phyloP scores from a whole-genome alignment of 2,113 vertebrate genomes.

The Speoplatyrhinus poulsoni region DNA sequence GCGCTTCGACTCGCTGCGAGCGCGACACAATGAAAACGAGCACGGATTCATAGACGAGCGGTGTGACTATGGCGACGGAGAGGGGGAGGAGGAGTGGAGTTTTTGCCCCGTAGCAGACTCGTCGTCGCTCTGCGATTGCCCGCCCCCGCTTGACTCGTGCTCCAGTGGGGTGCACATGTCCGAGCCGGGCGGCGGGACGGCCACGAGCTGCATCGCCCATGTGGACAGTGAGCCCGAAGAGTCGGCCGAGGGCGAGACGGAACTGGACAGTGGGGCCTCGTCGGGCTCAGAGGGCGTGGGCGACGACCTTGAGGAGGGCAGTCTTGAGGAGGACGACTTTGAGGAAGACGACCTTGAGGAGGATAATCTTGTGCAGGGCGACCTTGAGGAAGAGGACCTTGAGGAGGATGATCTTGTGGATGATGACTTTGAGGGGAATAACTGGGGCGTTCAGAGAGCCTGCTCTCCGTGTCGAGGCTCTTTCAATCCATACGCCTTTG shows the following conservation, averaged over 20 bases:
- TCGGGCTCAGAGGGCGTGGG: slow-evolving; percentile 61
- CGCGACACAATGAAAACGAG: slow-evolving; percentile 63
- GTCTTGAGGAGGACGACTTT: no score
- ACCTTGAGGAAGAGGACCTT: slow-evolving; percentile 34
- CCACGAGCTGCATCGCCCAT: slow-evolving; percentile 42
- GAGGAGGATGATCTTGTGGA: slow-evolving; percentile 21
- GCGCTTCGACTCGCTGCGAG: slow-evolving; percentile 52
- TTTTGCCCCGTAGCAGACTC: slow-evolving; percentile 64
- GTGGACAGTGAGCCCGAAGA: slow-evolving; percentile 44
- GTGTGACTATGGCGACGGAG: slow-evolving; percentile 35
- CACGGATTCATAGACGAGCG: slow-evolving; percentile 64
- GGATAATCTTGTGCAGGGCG: slow-evolving; percentile 12
- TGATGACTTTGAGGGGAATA: slow-evolving; percentile 4
- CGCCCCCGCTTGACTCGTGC: slow-evolving; percentile 62
- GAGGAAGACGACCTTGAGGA: slow-evolving; percentile 14
- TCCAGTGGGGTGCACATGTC: slow-evolving; percentile 69
- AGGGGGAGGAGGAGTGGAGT: slow-evolving; percentile 47
- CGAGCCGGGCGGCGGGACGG: slow-evolving; percentile 64
- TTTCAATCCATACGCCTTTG: slow-evolving; percentile 55
- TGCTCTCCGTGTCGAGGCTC: slow-evolving; percentile 32
- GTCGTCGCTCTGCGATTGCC: slow-evolving; percentile 41
- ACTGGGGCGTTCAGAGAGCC: slow-evolving; percentile 23
- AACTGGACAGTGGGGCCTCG: slow-evolving; percentile 64
- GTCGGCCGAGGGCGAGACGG: slow-evolving; percentile 63
- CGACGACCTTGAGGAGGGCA: slow-evolving; percentile 2